Conservation (phyloP, 2,888 invertebrate genomes). For the Melieria crassipennis region DNA sequence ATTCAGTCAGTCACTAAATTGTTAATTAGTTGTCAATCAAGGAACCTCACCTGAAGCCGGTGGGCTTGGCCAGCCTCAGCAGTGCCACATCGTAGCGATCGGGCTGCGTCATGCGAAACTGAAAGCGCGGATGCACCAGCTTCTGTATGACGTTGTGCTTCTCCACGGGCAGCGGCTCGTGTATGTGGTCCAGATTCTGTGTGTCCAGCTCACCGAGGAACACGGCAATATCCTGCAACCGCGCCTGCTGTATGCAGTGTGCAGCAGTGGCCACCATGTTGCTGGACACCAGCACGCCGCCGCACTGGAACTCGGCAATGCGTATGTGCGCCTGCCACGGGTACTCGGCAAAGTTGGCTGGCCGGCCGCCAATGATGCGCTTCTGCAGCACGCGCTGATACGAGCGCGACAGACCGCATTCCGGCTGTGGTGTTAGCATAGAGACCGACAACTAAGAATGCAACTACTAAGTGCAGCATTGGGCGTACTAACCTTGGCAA, state of each 20-base stretch:
- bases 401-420: constrained; percentile 76
- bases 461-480: neutral
- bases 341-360: constrained; percentile 78
- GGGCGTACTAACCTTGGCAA: constrained; percentile 44
- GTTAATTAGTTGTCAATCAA: neutral
- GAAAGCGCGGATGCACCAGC: constrained; percentile 82
- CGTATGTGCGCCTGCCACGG: constrained; percentile 90
- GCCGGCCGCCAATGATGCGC: constrained; percentile 83
- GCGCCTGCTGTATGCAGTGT: constrained; percentile 82
- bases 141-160: constrained; percentile 76
- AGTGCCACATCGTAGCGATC: constrained; percentile 84
- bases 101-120: constrained; percentile 83
- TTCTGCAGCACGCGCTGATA: constrained; percentile 71
- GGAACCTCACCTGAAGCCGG: constrained; percentile 64
- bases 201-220: constrained; percentile 86
- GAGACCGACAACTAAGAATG: neutral
- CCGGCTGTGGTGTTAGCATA: constrained; percentile 56
- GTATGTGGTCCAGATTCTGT: constrained; percentile 72
- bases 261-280: constrained; percentile 81
- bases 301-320: constrained; percentile 84
- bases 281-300: constrained; percentile 81
- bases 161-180: constrained; percentile 74
- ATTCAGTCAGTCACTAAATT: too few species aligned
- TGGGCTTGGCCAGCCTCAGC: constrained; percentile 75
- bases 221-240: constrained; percentile 77